Conservation (phyloP, 2,888 invertebrate genomes). For the Callinectes sapidus region DNA sequence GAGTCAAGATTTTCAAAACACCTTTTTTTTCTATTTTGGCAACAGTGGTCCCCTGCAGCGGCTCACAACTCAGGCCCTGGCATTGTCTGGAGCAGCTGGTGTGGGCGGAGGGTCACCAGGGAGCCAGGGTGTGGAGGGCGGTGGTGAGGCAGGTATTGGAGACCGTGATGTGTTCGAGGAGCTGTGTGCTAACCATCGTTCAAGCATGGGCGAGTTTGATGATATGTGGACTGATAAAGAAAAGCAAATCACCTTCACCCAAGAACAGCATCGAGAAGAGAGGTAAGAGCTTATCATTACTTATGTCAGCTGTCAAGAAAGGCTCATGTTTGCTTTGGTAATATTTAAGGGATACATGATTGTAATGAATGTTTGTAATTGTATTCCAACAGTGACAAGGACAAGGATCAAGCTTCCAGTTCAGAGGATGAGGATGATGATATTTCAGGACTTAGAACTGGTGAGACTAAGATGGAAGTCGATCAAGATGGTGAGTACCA, state of each 20-base stretch:
- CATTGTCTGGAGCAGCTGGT: conserved; percentile 43
- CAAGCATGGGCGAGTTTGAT: conserved; percentile 48
- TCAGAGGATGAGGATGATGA: conserved; percentile 66
- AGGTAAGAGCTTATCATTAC: conserved; percentile 46
- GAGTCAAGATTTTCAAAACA: not conserved
- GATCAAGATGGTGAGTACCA: conserved; percentile 59
- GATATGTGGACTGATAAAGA: conserved; percentile 69
- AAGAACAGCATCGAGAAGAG: conserved; percentile 34
- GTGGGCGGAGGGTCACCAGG: conserved; percentile 23
- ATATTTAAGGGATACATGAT: not conserved
- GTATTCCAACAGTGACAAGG: conserved; percentile 44
- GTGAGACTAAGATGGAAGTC: conserved; percentile 63
- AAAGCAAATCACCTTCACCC: conserved; percentile 64
- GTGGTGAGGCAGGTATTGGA: conserved; percentile 52
- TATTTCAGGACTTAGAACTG: conserved; percentile 26
- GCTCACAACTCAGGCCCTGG: conserved; percentile 53
- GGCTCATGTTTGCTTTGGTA: too few species aligned
- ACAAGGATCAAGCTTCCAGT: conserved; percentile 55
- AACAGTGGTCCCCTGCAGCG: conserved; percentile 66
- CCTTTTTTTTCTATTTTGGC: not conserved
- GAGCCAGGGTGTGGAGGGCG: conserved; percentile 53
- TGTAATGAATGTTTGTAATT: not conserved
- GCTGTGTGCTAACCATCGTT: conserved; percentile 59
- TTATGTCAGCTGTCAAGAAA: too few species aligned
- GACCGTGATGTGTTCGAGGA: conserved; percentile 66